Evolutionary conservation across 1,140 invertebrate species (phyloP).

Genomic region (Rhagoletis zephyria): DNA sequence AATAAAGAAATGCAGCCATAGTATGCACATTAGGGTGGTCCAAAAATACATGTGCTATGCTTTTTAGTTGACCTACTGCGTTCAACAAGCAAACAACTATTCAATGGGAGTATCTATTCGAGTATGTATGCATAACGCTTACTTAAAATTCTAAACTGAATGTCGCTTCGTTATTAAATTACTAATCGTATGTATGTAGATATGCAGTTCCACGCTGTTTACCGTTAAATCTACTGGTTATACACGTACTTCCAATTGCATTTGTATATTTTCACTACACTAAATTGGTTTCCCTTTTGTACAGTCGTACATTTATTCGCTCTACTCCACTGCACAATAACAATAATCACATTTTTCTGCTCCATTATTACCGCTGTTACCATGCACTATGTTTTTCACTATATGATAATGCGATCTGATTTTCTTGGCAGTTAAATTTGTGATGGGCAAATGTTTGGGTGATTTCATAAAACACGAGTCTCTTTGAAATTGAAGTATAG

Average conservation of each 20-base stretch:
- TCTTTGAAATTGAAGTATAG: too few species aligned
- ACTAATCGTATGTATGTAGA: too few species aligned
- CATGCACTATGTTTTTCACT: neutral
- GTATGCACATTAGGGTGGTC: too few species aligned
- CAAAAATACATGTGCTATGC: too few species aligned
- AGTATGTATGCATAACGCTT: neutral
- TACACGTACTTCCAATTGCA: neutral
- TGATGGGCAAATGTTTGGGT: too few species aligned
- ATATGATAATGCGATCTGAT: neutral
- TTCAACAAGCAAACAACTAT: neutral
- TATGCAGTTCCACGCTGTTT: neutral
- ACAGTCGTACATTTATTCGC: conserved; percentile 1
- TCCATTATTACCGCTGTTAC: neutral
- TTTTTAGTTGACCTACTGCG: neutral
- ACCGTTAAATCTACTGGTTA: neutral
- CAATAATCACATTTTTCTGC: conserved; percentile 11
- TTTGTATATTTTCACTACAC: neutral
- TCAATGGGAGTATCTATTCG: neutral
- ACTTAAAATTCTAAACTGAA: neutral
- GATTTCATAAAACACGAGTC: too few species aligned
- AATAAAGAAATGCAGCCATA: too few species aligned
- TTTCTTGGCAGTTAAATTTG: too few species aligned
- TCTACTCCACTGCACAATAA: conserved; percentile 33
- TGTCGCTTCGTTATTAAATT: too few species aligned
- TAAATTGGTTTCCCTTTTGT: neutral